These are phyloP conservation scores for Macropodus opercularis DNA, from an alignment of 2,797 vertebrate species.

Conservation along the genomic window DNA sequence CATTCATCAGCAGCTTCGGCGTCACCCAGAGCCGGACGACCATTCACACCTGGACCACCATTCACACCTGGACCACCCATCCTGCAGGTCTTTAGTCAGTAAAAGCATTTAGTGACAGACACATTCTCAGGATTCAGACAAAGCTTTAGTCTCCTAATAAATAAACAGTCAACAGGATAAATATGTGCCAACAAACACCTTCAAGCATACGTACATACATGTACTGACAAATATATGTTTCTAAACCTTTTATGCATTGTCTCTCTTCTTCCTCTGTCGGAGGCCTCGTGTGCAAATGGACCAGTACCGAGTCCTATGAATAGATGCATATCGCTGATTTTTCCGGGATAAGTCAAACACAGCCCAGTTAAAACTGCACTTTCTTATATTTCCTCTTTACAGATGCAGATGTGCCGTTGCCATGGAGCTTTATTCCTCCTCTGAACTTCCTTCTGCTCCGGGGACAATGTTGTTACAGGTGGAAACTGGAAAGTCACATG, in stretches of 20 bases:
- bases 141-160: slow-evolving; percentile 33
- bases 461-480: slow-evolving; percentile 28
- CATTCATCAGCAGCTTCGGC: neutral
- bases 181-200: neutral
- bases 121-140: neutral
- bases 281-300: slow-evolving; percentile 36
- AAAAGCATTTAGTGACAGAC: slow-evolving; percentile 25
- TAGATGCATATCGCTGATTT: slow-evolving; percentile 66
- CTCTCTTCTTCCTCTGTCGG: neutral
- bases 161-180: slow-evolving; percentile 21
- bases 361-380: neutral
- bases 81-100: too few relatives aligned
- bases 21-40: too few relatives aligned
- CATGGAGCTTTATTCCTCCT: slow-evolving; percentile 67
- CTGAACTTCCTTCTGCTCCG: slow-evolving; percentile 65
- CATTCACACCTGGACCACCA: neutral
- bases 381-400: neutral
- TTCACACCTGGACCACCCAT: too few relatives aligned
- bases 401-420: slow-evolving; percentile 79
- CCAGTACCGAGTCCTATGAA: slow-evolving; percentile 49
- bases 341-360: neutral
- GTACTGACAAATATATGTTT: slow-evolving; percentile 12
- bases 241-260: neutral
- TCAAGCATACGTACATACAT: slow-evolving; percentile 34
- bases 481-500: neutral